Conservation (phyloP, 2,888 invertebrate species). For the Drosophila kambysellisi region DNA sequence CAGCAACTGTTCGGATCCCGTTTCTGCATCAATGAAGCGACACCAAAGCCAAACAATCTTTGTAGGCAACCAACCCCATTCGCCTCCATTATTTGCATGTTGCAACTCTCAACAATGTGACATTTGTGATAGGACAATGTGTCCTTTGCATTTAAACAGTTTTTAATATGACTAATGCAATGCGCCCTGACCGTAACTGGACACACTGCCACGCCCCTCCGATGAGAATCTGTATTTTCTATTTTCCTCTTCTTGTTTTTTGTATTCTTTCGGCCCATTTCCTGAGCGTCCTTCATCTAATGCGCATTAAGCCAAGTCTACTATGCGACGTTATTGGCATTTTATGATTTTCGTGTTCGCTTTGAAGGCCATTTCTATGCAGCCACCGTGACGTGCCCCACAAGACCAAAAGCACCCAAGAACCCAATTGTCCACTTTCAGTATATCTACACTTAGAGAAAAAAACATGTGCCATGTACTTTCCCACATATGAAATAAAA, state of each 20-base stretch:
- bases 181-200: constrained; percentile 22
- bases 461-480: background rate
- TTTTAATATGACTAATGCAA: constrained; percentile 77
- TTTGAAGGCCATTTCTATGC: constrained; percentile 80
- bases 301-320: constrained; percentile 73
- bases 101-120: constrained; percentile 60
- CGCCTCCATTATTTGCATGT: constrained; percentile 15
- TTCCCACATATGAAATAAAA: background rate
- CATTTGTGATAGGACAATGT: constrained; percentile 6
- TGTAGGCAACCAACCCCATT: constrained; percentile 4
- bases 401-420: constrained; percentile 32
- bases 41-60: constrained; percentile 16
- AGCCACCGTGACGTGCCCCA: constrained; percentile 66
- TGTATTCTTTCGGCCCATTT: constrained; percentile 20
- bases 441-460: background rate
- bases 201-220: constrained; percentile 5
- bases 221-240: background rate
- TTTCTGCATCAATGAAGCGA: constrained; percentile 45
- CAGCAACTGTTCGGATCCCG: constrained; percentile 1
- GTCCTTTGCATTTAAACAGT: constrained; percentile 31
- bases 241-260: background rate
- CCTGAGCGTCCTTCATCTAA: constrained; percentile 62
- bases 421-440: background rate
- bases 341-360: constrained; percentile 67
- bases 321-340: constrained; percentile 65